Evolutionary conservation across 2,888 invertebrate genomes (phyloP).

Genomic region (Mechanitis mazaeus): DNA sequence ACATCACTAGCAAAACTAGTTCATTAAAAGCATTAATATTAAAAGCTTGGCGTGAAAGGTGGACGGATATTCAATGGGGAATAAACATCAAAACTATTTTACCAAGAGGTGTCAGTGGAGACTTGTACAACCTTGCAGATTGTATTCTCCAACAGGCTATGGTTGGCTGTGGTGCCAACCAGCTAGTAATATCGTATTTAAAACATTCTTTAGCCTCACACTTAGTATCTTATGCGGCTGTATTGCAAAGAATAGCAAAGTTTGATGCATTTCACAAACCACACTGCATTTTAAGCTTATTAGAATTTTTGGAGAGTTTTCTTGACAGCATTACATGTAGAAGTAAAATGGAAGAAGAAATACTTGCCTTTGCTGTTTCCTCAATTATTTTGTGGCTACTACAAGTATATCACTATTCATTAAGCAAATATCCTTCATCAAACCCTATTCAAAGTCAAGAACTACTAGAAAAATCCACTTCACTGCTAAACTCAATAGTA

Average conservation of each 20-base stretch:
- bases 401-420: conserved; percentile 80
- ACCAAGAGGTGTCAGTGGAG: conserved; percentile 93
- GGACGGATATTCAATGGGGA: conserved; percentile 97
- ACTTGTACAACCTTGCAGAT: conserved; percentile 94
- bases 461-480: conserved; percentile 82
- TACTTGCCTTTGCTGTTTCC: conserved; percentile 88
- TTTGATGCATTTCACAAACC: conserved; percentile 92
- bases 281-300: conserved; percentile 89
- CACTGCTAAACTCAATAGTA: conserved; percentile 81
- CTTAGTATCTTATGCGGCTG: conserved; percentile 93
- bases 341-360: conserved; percentile 91
- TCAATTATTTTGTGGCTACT: conserved; percentile 89
- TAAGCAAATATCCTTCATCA: conserved; percentile 66
- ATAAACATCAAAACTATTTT: conserved; percentile 95
- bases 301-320: conserved; percentile 88
- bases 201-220: conserved; percentile 94
- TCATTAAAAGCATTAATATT: conserved; percentile 86
- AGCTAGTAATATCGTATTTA: conserved; percentile 92
- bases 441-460: conserved; percentile 75
- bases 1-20: conserved; percentile 89
- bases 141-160: conserved; percentile 95
- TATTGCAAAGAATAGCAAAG: conserved; percentile 90
- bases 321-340: conserved; percentile 80
- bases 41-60: conserved; percentile 95
- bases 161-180: conserved; percentile 94